Base-by-base conservation (phyloP, 2,797 vertebrate species). In the Platyrinchus mystaceus region DNA sequence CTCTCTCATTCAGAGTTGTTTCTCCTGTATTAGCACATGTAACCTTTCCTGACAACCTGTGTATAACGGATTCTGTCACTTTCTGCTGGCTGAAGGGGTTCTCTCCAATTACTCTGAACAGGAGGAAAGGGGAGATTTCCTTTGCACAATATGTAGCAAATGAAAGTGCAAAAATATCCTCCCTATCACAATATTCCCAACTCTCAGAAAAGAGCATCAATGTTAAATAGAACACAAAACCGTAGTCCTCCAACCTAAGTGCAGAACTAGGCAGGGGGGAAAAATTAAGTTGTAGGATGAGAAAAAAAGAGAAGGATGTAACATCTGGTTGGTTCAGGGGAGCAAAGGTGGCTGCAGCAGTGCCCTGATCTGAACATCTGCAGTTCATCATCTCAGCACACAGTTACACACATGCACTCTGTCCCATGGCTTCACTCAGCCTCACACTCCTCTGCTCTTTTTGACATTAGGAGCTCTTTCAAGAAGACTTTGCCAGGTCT, bases 71-170 rank as follows among this genome's bases (percentile, higher is more conserved):
- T 47, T 74, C 43, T 53, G 37, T 37, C 58, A 32, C 28, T 84
- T 91, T 75, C 63, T 89, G 53, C 28, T 76, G 30, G 12, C 32
- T 84, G 59, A 66, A 94, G 52, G 32, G 77, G 30, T 70, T 90
- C 67, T 70, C 32, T 67, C 56, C 56, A 75, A 17, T 70, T 50
- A 41, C 44, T 47, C 23, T 64, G 41, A 68, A n/a, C 17, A 39
- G 37, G 18, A 52, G 10, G 12, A 87, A 91, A 62, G 12, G 15
- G 36, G 41, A 78, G 37, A 53, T 59, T 71, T 89, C 63, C 53
- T 84, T 68, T 75, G 34, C 37, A 68, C 16, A 43, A 36, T 5
- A 10, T 14, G 21, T 19, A 78, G 20, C 41, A 77, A 88, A 80
- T 6, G 3, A 34, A 77, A 64, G 18, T 10, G 1, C 2, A 60